phyloP scores from a whole-genome alignment of 2,888 invertebrate species.

The Synergus laeviventris region DNA sequence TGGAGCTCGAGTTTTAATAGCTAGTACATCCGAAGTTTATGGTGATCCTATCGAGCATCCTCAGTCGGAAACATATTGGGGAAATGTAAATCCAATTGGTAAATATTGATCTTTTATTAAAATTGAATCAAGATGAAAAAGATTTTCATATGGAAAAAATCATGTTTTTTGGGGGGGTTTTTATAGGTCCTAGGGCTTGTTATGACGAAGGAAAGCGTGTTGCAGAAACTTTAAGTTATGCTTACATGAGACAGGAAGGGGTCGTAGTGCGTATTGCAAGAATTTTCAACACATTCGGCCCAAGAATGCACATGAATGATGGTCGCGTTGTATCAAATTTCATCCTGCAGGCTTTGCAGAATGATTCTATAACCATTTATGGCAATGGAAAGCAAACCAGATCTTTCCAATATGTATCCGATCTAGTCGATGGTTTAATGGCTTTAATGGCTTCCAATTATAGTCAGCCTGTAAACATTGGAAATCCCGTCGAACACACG shows the following conservation, averaged over 20 bases:
- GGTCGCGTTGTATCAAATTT: conserved; percentile 99
- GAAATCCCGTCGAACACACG: conserved; percentile 98
- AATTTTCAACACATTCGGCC: conserved; percentile 99
- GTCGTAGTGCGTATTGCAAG: conserved; percentile 96
- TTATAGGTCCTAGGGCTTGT: conserved; percentile 92
- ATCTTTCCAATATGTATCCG: conserved; percentile 98
- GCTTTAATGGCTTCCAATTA: conserved; percentile 96
- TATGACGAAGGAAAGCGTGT: conserved; percentile 99
- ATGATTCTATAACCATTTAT: conserved; percentile 94
- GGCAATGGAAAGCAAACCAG: conserved; percentile 94
- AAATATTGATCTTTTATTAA: conserved; percentile 55
- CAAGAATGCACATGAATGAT: conserved; percentile 99
- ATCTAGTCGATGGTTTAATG: conserved; percentile 96
- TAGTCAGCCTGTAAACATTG: conserved; percentile 94
- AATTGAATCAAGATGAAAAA: neutral
- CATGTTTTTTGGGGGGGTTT: conserved; percentile 12
- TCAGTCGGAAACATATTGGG: conserved; percentile 98
- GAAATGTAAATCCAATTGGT: conserved; percentile 99
- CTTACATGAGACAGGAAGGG: conserved; percentile 98
- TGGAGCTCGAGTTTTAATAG: conserved; percentile 94
- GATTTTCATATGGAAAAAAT: neutral
- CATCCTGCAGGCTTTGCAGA: conserved; percentile 96
- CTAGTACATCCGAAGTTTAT: conserved; percentile 99
- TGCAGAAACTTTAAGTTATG: conserved; percentile 96
- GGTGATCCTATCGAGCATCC: conserved; percentile 99